Percentiles rank a stretch among this genome's conserved stretches.
These are phyloP conservation scores for Scelioninae gen. 1 DNA, from an alignment of 2,888 invertebrate genomes.

Conservation along the genomic window DNA sequence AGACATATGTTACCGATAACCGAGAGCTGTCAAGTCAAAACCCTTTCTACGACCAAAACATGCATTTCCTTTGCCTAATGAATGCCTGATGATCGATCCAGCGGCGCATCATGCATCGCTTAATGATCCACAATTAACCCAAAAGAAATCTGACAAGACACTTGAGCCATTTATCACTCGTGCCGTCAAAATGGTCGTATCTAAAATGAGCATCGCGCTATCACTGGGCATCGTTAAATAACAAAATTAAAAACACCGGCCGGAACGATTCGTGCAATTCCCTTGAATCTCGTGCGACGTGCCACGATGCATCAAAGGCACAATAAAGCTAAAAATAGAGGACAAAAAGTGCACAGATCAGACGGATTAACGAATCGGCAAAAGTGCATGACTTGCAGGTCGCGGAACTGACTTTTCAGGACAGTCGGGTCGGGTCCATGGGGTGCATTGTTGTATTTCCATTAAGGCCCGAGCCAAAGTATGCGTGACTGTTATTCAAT, in stretches of 20 bases:
- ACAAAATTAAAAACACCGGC: conserved; percentile 37
- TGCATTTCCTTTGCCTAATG: conserved; percentile 34
- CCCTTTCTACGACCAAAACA: conserved; percentile 24
- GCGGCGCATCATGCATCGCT: conserved; percentile 39
- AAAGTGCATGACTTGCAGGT: conserved; percentile 67
- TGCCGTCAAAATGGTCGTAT: conserved; percentile 47
- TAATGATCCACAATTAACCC: conserved; percentile 57
- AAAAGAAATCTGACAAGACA: conserved; percentile 23
- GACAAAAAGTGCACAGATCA: conserved; percentile 16
- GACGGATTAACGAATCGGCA: conserved; percentile 48
- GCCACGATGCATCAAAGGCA: not conserved
- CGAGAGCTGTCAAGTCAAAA: conserved; percentile 2
- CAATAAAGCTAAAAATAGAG: conserved; percentile 7
- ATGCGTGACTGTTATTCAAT: conserved; percentile 69
- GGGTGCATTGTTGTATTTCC: conserved; percentile 60
- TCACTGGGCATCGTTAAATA: conserved; percentile 37
- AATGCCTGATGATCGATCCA: conserved; percentile 51
- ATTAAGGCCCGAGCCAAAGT: conserved; percentile 51
- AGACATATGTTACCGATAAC: conserved; percentile 53
- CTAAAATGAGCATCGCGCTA: conserved; percentile 55
- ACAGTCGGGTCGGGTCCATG: conserved; percentile 3
- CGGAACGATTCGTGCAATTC: not conserved
- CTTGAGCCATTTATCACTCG: conserved; percentile 52
- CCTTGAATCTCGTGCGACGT: not conserved
- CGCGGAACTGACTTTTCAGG: conserved; percentile 10